Base-by-base conservation (phyloP, 2,888 invertebrate genomes). In the Dasysyrphus tricinctus region DNA sequence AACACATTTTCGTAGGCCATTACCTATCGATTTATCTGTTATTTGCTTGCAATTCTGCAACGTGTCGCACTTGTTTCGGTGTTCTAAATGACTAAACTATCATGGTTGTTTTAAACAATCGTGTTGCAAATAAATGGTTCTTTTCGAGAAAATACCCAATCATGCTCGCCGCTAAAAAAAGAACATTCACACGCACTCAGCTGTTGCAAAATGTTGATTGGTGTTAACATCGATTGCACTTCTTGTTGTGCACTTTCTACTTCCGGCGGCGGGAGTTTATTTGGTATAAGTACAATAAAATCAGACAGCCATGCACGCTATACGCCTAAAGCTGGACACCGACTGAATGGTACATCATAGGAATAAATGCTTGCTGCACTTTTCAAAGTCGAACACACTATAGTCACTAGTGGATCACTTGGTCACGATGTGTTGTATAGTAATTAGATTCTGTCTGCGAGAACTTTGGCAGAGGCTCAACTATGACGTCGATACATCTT, bases 1-100 rank as follows among this genome's bases (percentile, higher is more conserved):
- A 84, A 88, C 67, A 88, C 88, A 77, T 78, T 87, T 80, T 89
- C 88, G 54, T 86, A 85, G 42, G 83, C 88, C 88, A 89, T 89
- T 51, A 39, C 70, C 67, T 59, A 1, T 47, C 39, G 56, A 44
- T n/a, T 29, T 14, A 57, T 51, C 11, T 54, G 69, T 49, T 49
- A 61, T 65, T 75, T 9, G 47, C 57, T 73, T 44, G 19, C 19
- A 16, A 7, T 47, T 16, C 5, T 24, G 12, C 44, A 19, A 44
- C 76, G 47, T 32, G 34, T 24, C 19, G 16, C 63, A 65, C 69
- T 54, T 65, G n/a, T 44, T 49, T 39, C 59, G n/a, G 39, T 56
- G 37, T 49, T 70, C 19, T 61, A 37, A 54, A 69, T 47, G 32
- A 81, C 77, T 81, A 80, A 81, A 81, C 74, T 77, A 56, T 77